Evolutionary conservation across 2,797 vertebrate species (phyloP), one percentile per base, ranked within the genome.

Genomic region (Peromyscus nudipes): DNA sequence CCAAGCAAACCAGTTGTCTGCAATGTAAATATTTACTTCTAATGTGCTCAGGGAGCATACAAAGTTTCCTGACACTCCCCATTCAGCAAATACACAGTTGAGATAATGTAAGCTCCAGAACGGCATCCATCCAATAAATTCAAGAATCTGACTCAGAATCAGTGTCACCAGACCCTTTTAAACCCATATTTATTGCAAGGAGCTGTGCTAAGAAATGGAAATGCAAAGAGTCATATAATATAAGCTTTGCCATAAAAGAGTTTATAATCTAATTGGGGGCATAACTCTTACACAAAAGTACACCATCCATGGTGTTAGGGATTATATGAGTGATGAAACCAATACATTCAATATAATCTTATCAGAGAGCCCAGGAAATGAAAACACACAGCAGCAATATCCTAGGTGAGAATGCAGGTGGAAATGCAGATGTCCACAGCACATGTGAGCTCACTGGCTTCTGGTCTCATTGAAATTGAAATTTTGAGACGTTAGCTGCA

Each of bases 11-110:
- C n/a, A 43, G 21, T 86, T 95, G 49, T 91, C 84, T 90, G 40
- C 21, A 95, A 91, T 89, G 84, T 80, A 97, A 97, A 95, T 82
- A 94, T 95, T 96, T 92, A 89, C 77, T 96, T 79, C 62, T 88
- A 46, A 86, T 83, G 67, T 96, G 82, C 71, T 92, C 93, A 94
- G 40, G 73, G 80, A 96, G 46, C 43, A 90, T 92, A 73, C 60
- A 92, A 94, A 87, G 40, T 91, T 67, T 96, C 93, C 49, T 97
- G 89, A 88, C 57, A 89, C 40, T 81, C 71, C 31, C 16, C 69
- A 91, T 12, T 93, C 75, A 80, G 91, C 91, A 97, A 96, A 96
- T 60, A 96, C 86, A 95, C 10, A 87, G 87, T 91, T 1, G 80
- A 97, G 91, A 80, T 71, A 89, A 60, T 65, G 92, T 65, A 89